Conservation (phyloP, 2,113 vertebrate species). For the Neogale vison region DNA sequence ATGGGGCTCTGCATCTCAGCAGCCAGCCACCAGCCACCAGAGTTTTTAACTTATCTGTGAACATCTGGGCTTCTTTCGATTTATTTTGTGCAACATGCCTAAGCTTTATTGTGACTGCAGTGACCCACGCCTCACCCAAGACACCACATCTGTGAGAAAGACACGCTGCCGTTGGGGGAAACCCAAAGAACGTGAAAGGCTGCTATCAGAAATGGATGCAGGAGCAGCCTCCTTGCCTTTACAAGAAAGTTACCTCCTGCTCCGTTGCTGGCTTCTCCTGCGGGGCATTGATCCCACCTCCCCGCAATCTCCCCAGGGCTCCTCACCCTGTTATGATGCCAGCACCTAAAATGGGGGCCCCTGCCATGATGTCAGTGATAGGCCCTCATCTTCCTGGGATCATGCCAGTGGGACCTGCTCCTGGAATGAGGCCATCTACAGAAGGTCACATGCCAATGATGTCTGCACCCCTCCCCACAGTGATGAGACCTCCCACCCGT, state of each 20-base stretch:
- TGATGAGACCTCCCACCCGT: slow-evolving; percentile 92
- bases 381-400: background rate
- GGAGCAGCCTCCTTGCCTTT: slow-evolving; percentile 77
- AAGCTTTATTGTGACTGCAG: slow-evolving; percentile 91
- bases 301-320: background rate
- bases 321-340: background rate
- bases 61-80: background rate
- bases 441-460: slow-evolving; percentile 47
- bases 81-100: background rate
- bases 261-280: background rate
- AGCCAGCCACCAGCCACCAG: background rate
- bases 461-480: slow-evolving; percentile 86
- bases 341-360: background rate
- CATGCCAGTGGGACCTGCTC: background rate
- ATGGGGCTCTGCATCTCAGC: background rate
- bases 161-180: slow-evolving; percentile 94
- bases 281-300: too few species aligned
- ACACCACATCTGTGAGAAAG: slow-evolving; percentile 93
- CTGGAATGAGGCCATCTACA: background rate
- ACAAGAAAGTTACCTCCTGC: background rate
- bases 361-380: background rate
- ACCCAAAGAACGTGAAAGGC: slow-evolving; percentile 96
- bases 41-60: background rate
- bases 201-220: slow-evolving; percentile 85
- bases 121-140: slow-evolving; percentile 88